Evolutionary conservation across 2,888 invertebrate species (phyloP), one percentile per base, ranked within the genome.

Genomic region (Phyllotreta cruciferae): DNA sequence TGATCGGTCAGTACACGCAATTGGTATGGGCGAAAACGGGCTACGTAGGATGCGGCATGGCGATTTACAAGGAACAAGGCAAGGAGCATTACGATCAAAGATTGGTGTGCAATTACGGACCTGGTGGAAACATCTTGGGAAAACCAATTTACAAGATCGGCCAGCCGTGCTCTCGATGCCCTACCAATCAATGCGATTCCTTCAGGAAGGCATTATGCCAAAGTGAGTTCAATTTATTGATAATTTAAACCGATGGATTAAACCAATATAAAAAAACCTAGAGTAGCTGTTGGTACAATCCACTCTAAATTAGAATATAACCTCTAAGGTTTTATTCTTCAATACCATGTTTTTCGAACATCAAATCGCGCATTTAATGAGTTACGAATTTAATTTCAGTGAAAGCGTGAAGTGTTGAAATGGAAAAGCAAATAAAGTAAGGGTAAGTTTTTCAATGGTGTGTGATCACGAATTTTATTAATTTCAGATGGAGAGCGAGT

Each of bases 31-130:
- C 71, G 0, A 66, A 68, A 36, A 70, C 71, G 0, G 63, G 58
- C 60, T 71, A 67, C 53, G 64, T 74, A 7, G 74, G 74, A n/a
- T 74, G 74, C 49, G 74, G 71, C 9, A 62, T 70, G 41, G 55
- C 70, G 6, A 60, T 66, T 11, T 74, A 70, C 45, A 65, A 57
- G 42, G 69, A 70, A 39, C 13, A 9, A 1, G 38, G n/a, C 14
- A 60, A 42, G 14, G n/a, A 37, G n/a, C 55, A 49, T 36, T 73
- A 66, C 53, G 57, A 70, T 24, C 68, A 73, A 58, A 64, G 70
- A 35, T 62, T 74, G 14, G 70, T 74, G 1, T 74, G 74, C 56
- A 73, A 74, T 53, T 74, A 74, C 52, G 74, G 70, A 36, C 74
- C 74, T 35, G 66, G 66, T 10, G 73, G 73, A 37, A 73, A 73